Conservation (phyloP, 2,797 vertebrate genomes). For the Phataginus tetradactyla region DNA sequence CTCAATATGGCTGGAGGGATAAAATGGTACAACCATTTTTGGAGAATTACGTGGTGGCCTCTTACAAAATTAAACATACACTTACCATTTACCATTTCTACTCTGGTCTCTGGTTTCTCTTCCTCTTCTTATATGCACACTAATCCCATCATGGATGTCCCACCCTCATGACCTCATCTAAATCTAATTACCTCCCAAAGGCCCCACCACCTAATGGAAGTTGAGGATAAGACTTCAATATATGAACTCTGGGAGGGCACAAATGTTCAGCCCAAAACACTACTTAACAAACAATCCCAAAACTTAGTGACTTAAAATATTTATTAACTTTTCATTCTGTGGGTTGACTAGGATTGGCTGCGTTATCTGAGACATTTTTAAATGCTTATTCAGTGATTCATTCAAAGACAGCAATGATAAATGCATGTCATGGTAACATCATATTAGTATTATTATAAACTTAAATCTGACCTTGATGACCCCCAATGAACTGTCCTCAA, state of each 20-base stretch:
- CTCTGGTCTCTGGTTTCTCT: too few relatives aligned
- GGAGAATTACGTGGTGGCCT: not conserved
- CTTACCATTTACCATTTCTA: not conserved
- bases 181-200: not conserved
- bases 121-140: too few relatives aligned
- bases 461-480: not conserved
- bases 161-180: too few relatives aligned
- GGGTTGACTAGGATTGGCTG: not conserved
- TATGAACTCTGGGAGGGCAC: not conserved
- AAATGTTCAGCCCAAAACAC: not conserved
- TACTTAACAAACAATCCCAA: not conserved
- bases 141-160: too few relatives aligned
- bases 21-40: not conserved
- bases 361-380: not conserved
- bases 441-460: not conserved
- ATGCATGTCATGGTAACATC: not conserved
- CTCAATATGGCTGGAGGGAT: not conserved
- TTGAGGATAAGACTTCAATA: not conserved
- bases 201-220: not conserved
- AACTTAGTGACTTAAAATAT: not conserved
- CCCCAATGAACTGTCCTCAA: not conserved
- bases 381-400: slow-evolving; percentile 15
- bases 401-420: not conserved
- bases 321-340: not conserved
- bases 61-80: not conserved